Evolutionary conservation across 2,888 invertebrate species (phyloP), one percentile per base, ranked within the genome.

Genomic region (Cosmia pyralina): DNA sequence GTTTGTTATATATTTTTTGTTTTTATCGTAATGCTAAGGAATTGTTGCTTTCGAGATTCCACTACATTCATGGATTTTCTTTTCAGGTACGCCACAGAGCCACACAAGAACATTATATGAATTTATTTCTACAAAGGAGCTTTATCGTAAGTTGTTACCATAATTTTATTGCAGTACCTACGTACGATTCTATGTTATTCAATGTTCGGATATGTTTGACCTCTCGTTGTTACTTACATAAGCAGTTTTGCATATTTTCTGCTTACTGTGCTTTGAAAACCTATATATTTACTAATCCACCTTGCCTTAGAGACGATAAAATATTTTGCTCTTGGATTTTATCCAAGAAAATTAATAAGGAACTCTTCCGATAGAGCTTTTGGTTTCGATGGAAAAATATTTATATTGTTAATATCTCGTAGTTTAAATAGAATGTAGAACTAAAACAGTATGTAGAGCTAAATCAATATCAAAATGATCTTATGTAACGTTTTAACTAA

Each of bases 1-100:
- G 76, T 77, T 83, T 83, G 86, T 88, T 88, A 87, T 88, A 84
- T 85, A 66, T 87, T 88, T 88, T 88, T 87, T 84, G 84, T 81
- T 87, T 82, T 81, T 81, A 86, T 87, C 81, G 81, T 84, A 84
- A 87, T 85, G 81, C 79, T 83, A 72, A 75, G 70, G 66, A 81
- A 81, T 84, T 82, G 77, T 77, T 81, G 64, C 60, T 77, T 77
- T 72, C 69, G 68, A 73, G 82, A 69, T 22, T 67, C 1, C 65
- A 60, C 67, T 79, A 81, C 15, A 84, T 75, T 83, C 64, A 79
- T 77, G 69, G 68, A 72, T 88, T 81, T 84, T 63, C 82, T 85
- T 89, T 88, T 79, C 88, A 90, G 90, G 89, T 88, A 89, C 69
- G 77, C 48, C 52, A 34, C 59, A 46, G 48, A 74, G 34, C 22